These are phyloP conservation scores for Micrastur ruficollis DNA, from an alignment of 2,797 vertebrate genomes.

Conservation along the genomic window DNA sequence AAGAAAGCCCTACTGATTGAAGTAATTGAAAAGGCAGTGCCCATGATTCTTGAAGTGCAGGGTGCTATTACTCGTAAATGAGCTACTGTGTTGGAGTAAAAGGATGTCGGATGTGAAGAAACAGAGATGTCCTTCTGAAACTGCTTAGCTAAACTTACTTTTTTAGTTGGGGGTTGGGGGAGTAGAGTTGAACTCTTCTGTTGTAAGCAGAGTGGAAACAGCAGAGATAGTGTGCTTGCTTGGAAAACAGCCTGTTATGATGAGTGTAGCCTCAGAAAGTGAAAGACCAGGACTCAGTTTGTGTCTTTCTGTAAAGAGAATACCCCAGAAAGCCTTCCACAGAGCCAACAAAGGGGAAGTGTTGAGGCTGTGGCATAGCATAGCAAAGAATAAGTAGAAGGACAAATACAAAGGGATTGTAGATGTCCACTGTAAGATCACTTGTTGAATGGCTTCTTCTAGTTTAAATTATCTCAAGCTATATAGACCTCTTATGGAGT, in stretches of 20 bases:
- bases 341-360: neutral
- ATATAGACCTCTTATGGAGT: neutral
- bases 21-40: neutral
- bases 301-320: neutral
- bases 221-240: neutral
- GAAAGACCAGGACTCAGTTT: neutral
- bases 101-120: neutral
- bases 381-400: neutral
- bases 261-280: neutral
- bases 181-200: neutral
- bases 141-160: neutral
- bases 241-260: neutral
- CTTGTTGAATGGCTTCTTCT: neutral
- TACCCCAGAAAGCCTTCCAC: neutral
- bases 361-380: neutral
- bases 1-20: neutral
- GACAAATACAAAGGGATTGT: neutral
- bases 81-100: neutral
- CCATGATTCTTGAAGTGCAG: fast-evolving
- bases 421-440: neutral
- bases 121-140: neutral
- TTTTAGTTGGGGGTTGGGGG: neutral
- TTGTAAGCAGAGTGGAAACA: neutral
- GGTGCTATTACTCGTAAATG: neutral
- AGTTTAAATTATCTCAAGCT: neutral